Evolutionary conservation across 1,140 invertebrate species (phyloP), one percentile per base, ranked within the genome.

Genomic region (Drosophila erecta): DNA sequence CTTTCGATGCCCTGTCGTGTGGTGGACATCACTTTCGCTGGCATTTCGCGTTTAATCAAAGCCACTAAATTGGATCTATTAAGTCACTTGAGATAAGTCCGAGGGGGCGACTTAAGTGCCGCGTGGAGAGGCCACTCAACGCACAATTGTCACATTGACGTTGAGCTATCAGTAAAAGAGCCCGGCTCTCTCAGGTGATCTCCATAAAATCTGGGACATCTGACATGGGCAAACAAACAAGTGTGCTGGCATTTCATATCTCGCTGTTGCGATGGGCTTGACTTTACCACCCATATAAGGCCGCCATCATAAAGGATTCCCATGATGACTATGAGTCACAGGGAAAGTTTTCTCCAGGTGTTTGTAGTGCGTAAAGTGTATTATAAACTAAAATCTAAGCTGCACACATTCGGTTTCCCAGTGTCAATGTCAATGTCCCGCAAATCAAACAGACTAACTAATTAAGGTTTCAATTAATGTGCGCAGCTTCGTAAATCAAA

Each of bases 61-160:
- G 47, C 44, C 59, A 65, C 49, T 86, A 78, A 86, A 86, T 86
- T 86, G 84, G 61, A 71, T 83, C 79, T 51, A 87, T 86, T 87
- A 86, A 83, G 75, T 76, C 64, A 87, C 75, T 87, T 89, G 84
- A 89, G 70, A 76, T 72, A 57, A 76, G 67, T 53, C 61, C 30
- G 49, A 75, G 51, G 43, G 49, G 56, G 50, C 58, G 55, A 67
- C 72, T 67, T 53, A 72, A 79, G 83, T 75, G 53, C 33, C 47
- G n/a, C 55, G 30, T 50, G 61, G 41, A 47, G 54, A 54, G 61
- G 60, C 59, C 54, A 76, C 72, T 76, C 71, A 76, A 51, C 60
- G 24, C 43, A 53, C 51, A 70, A 70, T 57, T 57, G 50, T 57
- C 67, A 71, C 43, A 12, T 57, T 71, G 67, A 71, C 65, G 51